These are phyloP conservation scores for Coluber constrictor DNA, from an alignment of 2,797 vertebrate genomes.

Conservation along the genomic window DNA sequence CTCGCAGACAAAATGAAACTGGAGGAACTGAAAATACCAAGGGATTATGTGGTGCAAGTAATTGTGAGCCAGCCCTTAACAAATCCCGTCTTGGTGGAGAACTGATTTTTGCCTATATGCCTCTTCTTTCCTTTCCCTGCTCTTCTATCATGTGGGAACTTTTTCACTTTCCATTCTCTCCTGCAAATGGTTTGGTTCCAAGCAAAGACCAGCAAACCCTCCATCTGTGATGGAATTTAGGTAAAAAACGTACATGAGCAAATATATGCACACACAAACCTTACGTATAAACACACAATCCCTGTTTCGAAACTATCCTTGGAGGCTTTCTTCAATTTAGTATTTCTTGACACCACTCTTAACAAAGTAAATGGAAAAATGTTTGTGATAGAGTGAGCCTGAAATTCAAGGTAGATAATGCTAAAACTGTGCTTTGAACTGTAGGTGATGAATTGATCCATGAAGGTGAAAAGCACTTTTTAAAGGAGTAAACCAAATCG, in stretches of 20 bases:
- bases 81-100: slow-evolving; percentile 86
- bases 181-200: slow-evolving; percentile 66
- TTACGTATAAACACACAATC: background rate
- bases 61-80: slow-evolving; percentile 92
- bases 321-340: slow-evolving; percentile 37
- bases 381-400: background rate
- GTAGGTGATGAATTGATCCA: slow-evolving; percentile 52
- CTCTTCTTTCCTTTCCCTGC: slow-evolving; percentile 51
- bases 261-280: background rate
- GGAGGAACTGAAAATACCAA: slow-evolving; percentile 96
- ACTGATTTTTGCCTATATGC: slow-evolving; percentile 68
- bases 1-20: slow-evolving; percentile 95
- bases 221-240: slow-evolving; percentile 78
- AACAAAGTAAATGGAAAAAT: slow-evolving; percentile 35
- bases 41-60: slow-evolving; percentile 98
- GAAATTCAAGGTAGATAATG: slow-evolving; percentile 28
- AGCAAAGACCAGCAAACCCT: slow-evolving; percentile 72
- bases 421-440: slow-evolving; percentile 54
- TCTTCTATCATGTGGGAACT: slow-evolving; percentile 54
- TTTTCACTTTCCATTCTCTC: slow-evolving; percentile 63
- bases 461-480: slow-evolving; percentile 66
- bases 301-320: slow-evolving; percentile 39
- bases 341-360: slow-evolving; percentile 35
- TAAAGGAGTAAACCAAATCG: slow-evolving; percentile 3
- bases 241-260: slow-evolving; percentile 48